Evolutionary conservation across 2,888 invertebrate species (phyloP).

Genomic region (Vesta saturnalis): DNA sequence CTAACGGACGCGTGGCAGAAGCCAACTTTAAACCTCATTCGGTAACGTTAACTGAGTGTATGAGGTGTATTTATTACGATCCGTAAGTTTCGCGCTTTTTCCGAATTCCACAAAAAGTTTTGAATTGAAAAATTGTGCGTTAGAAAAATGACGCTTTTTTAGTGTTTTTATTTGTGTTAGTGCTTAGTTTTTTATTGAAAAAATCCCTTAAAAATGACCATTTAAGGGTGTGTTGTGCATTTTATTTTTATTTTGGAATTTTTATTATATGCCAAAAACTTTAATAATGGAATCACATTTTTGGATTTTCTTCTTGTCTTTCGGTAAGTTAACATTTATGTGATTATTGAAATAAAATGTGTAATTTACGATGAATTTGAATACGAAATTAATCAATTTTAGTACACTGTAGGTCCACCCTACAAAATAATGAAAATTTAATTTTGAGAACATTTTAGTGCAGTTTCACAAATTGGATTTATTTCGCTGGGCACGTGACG

Average conservation of each 20-base stretch:
- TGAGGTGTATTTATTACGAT: constrained; percentile 25
- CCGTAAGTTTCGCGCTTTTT: constrained; percentile 33
- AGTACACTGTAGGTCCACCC: constrained; percentile 32
- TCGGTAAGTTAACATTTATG: constrained; percentile 11
- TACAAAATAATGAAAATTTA: constrained; percentile 34
- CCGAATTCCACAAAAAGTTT: constrained; percentile 17
- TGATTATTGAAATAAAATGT: constrained; percentile 20
- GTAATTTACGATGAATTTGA: constrained; percentile 9
- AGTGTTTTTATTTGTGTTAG: constrained; percentile 8
- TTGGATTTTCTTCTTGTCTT: not conserved
- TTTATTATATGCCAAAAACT: not conserved
- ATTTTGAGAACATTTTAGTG: constrained; percentile 40
- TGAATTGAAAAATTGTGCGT: not conserved
- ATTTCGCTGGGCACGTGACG: constrained; percentile 35
- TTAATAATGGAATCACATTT: not conserved
- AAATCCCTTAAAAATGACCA: not conserved
- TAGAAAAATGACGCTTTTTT: not conserved
- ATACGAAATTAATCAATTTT: constrained; percentile 31
- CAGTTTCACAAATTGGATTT: constrained; percentile 38
- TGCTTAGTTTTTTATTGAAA: not conserved
- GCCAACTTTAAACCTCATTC: constrained; percentile 45
- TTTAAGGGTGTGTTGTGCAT: not conserved
- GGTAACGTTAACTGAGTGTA: constrained; percentile 31
- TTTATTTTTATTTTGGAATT: not conserved
- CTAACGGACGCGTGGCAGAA: constrained; percentile 42